Evolutionary conservation across 2,113 vertebrate species (phyloP).

Genomic region (Neomonachus schauinslandi): DNA sequence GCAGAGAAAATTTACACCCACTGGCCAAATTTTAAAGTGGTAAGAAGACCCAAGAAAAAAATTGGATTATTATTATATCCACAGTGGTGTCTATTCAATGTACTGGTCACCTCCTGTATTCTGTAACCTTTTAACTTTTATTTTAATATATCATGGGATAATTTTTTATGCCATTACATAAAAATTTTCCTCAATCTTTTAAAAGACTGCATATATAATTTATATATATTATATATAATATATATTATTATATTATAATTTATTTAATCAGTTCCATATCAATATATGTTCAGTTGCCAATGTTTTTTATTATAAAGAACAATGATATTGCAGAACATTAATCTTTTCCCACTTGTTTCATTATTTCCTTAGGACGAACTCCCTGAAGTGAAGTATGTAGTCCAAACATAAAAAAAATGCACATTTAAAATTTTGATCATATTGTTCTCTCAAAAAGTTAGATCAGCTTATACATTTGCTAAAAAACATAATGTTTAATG

Average conservation of each 20-base stretch:
- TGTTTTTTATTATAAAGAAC: slow-evolving; percentile 18
- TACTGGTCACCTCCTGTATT: not conserved
- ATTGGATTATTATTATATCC: not conserved
- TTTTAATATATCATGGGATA: not conserved
- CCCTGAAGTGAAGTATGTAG: not conserved
- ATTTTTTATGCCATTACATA: not conserved
- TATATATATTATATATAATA: too few relatives aligned
- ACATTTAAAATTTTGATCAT: slow-evolving; percentile 7
- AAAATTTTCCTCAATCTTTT: not conserved
- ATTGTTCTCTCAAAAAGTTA: slow-evolving; percentile 17
- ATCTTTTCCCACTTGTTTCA: not conserved
- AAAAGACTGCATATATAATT: not conserved
- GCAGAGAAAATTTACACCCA: not conserved
- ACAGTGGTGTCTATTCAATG: not conserved
- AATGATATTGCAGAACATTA: not conserved
- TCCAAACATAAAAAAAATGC: not conserved
- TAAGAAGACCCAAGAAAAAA: not conserved
- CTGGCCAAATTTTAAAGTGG: not conserved
- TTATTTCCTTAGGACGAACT: slow-evolving; percentile 29
- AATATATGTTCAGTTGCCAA: not conserved
- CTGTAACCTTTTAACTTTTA: not conserved
- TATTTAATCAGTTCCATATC: not conserved
- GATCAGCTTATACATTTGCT: not conserved
- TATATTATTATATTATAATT: not conserved
- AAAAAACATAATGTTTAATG: not conserved